phyloP scores from a whole-genome alignment of 2,888 invertebrate genomes.

The Lumbricus terrestris region DNA sequence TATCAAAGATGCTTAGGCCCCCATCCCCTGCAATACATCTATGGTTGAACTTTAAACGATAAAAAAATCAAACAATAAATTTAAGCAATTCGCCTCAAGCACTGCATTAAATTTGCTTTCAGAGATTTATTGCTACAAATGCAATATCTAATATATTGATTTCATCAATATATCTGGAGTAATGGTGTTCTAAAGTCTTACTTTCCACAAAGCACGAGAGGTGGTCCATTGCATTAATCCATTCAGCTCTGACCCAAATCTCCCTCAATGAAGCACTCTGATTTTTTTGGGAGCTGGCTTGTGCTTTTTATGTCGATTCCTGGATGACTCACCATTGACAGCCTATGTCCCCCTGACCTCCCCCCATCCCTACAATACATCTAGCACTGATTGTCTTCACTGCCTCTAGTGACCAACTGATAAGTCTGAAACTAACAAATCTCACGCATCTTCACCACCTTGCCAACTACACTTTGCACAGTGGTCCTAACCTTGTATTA shows the following conservation, averaged over 20 bases:
- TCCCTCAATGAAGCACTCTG: neutral
- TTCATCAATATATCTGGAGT: neutral
- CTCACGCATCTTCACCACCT: neutral
- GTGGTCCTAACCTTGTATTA: neutral
- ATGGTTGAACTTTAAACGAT: neutral
- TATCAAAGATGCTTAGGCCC: neutral
- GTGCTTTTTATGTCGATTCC: neutral
- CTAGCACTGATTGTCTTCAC: neutral
- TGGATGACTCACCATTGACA: conserved; percentile 3
- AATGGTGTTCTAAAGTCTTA: neutral
- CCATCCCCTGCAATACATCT: neutral
- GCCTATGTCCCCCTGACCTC: neutral
- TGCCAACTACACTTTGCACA: neutral
- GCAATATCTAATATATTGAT: neutral
- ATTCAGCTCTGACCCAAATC: neutral
- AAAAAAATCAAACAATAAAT: neutral
- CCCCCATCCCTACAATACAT: neutral
- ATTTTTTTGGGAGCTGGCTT: neutral
- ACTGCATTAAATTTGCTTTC: neutral
- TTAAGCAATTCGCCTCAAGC: neutral
- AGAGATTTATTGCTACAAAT: neutral
- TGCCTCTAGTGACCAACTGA: neutral
- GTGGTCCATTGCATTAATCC: neutral
- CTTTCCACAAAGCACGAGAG: neutral
- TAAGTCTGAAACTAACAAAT: neutral